Evolutionary conservation across 2,797 vertebrate genomes (phyloP).

Genomic region (Microctenopoma stevenorrisi): DNA sequence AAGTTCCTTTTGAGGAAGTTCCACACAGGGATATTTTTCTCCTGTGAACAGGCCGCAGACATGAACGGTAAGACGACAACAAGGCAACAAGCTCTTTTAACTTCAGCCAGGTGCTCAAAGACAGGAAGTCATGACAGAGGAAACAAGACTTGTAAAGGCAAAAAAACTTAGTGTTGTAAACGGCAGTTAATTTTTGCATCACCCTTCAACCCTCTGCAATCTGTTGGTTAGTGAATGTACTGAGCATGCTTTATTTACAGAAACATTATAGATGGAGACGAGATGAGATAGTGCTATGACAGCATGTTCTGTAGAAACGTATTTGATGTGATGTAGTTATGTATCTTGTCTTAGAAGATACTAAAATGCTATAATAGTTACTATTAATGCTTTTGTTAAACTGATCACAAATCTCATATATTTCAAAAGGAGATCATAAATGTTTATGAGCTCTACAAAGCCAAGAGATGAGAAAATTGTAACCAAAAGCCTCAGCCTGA

Average conservation of each 20-base stretch:
- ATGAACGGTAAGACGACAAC: slow-evolving; percentile 82
- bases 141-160: background rate
- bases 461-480: no score
- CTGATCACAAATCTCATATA: background rate
- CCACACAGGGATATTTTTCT: slow-evolving; percentile 90
- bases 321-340: background rate
- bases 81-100: background rate
- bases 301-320: no score
- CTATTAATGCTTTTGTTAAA: background rate
- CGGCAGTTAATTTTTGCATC: background rate
- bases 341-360: no score
- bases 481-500: no score
- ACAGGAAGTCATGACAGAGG: slow-evolving; percentile 37
- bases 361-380: no score
- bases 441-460: background rate
- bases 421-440: no score
- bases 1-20: slow-evolving; percentile 87
- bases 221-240: background rate
- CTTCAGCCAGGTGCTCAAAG: background rate
- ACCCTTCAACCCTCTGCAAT: background rate
- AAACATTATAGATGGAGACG: background rate
- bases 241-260: background rate
- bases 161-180: slow-evolving; percentile 4
- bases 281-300: background rate
- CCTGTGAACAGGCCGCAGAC: slow-evolving; percentile 86